Base-by-base conservation (phyloP, 2,113 vertebrate genomes). In the Lamprologus callipterus region DNA sequence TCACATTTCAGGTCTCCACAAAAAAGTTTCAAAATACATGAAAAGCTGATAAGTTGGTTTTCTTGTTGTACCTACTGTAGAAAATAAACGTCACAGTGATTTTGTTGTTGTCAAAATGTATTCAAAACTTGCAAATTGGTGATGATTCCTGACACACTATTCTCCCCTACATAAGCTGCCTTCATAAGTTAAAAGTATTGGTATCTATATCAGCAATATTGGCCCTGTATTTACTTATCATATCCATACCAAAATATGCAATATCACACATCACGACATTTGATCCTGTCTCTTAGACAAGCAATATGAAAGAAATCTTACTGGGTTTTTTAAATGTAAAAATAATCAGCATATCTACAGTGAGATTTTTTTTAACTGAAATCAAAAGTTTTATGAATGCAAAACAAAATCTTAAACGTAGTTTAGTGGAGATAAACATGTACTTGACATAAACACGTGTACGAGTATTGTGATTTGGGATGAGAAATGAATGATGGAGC, bases 381-480 rank as follows among this genome's bases (percentile, higher is more conserved):
- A 65, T n/a, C 60, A 65, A 37, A 65, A 0, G 6, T 13, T 42
- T 23, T 16, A 42, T 70, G 37, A 70, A 70, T 21, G 19, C 7
- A 65, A 65, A 37, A 37, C 10, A 65, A 65, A 65, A 65, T 65
- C 31, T n/a, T 37, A 37, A 65, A 65, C 10, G 5, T 37, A 65
- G 1, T 37, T 37, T 37, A 65, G 60, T 37, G 60, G 60, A 65
- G 60, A 37, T 65, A 65, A 37, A 65, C 60, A 37, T 37, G 60
- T 8, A 37, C 10, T 65, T 37, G 33, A 21, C 60, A 65, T 37
- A 65, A 65, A 65, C 37, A 73, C 2, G 13, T 73, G 37, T 23
- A 23, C 0, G 2, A 42, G 12, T 16, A 42, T 42, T 23, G 37
- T 26, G 26, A 26, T 26, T 73, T 42, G 37, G 1, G 21, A 73